Conservation (phyloP, 2,113 vertebrate species). For the Varanus komodoensis region DNA sequence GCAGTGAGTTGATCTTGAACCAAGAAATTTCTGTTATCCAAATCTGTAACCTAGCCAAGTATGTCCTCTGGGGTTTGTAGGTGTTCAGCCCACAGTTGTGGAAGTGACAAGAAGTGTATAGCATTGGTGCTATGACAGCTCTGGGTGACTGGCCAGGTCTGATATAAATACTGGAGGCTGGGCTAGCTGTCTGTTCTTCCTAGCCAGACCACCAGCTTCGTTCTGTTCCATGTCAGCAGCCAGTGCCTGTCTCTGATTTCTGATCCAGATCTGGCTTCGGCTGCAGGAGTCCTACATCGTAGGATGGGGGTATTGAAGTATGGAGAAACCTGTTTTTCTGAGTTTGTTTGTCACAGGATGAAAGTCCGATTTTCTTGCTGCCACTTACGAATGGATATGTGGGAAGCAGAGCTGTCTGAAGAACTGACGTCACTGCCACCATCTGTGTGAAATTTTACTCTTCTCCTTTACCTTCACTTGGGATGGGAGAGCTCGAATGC, state of each 20-base stretch:
- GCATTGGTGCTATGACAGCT: neutral
- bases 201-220: neutral
- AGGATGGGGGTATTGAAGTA: neutral
- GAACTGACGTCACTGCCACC: neutral
- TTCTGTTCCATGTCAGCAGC: neutral
- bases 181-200: neutral
- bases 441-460: neutral
- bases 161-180: neutral
- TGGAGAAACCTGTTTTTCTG: neutral
- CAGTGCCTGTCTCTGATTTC: neutral
- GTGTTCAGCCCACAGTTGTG: neutral
- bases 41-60: neutral
- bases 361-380: neutral
- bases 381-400: slow-evolving; percentile 12
- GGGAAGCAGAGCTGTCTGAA: neutral
- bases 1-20: neutral
- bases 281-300: no score
- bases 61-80: no score
- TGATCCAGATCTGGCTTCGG: neutral
- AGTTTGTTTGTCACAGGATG: neutral
- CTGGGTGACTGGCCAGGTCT: no score
- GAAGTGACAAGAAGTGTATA: no score
- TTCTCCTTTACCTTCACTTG: neutral
- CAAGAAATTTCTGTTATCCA: neutral
- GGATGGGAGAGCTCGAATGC: neutral